Percentiles rank a stretch among this genome's conserved stretches.
Conservation (phyloP, 2,113 vertebrate species). For the Megalops atlanticus region DNA sequence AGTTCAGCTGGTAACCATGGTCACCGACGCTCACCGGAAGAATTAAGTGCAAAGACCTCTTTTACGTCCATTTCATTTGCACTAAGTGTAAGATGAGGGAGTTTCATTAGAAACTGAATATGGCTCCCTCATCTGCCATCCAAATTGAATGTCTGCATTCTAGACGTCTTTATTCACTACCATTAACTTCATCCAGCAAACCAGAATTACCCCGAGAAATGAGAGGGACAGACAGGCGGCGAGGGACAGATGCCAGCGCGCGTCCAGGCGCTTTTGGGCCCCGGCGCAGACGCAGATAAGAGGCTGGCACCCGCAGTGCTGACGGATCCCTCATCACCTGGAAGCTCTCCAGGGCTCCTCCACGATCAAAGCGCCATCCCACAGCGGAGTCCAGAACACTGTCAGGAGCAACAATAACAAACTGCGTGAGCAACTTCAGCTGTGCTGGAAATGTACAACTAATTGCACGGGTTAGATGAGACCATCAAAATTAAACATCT, state of each 20-base stretch:
- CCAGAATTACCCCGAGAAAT: neutral
- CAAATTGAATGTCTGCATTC: too few species aligned
- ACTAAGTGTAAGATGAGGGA: too few species aligned
- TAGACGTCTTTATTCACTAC: too few species aligned
- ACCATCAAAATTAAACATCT: constrained; percentile 1
- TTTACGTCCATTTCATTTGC: too few species aligned
- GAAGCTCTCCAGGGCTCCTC: constrained; percentile 8
- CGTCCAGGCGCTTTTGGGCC: neutral
- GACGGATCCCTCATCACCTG: neutral
- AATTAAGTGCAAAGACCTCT: too few species aligned
- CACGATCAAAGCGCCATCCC: constrained; percentile 3
- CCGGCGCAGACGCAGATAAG: neutral
- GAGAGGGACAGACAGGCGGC: neutral
- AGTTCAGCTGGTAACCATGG: too few species aligned
- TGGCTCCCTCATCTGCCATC: too few species aligned
- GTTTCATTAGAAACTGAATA: too few species aligned
- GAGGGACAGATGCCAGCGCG: neutral
- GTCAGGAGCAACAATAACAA: constrained; percentile 30
- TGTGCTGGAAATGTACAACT: constrained; percentile 21
- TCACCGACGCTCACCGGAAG: too few species aligned
- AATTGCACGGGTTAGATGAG: constrained; percentile 18
- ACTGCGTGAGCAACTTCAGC: constrained; percentile 21
- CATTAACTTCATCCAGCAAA: neutral
- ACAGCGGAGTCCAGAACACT: constrained; percentile 20
- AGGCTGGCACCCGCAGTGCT: neutral